These are phyloP conservation scores for Ageneiosus marmoratus DNA, from an alignment of 2,113 vertebrate genomes.

Conservation along the genomic window DNA sequence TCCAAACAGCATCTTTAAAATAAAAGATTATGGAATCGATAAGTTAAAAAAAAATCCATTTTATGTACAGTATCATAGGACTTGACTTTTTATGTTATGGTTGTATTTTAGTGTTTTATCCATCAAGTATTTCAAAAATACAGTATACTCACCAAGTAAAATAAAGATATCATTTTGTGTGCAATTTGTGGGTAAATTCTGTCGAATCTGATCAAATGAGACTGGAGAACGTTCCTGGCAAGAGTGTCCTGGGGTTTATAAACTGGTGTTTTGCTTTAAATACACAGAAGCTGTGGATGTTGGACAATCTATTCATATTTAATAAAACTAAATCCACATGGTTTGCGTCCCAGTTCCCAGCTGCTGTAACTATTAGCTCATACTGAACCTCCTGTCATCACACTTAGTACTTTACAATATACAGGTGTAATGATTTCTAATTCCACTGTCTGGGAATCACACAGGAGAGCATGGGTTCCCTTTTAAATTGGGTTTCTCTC, in stretches of 20 bases:
- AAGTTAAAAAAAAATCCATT: neutral
- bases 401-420: neutral
- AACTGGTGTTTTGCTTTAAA: neutral
- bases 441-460: neutral
- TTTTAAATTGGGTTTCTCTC: neutral
- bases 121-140: neutral
- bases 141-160: conserved; percentile 31
- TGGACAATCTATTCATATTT: neutral
- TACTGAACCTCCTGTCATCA: neutral
- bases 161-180: conserved; percentile 27
- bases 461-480: neutral
- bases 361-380: neutral
- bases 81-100: conserved; percentile 3
- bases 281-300: neutral
- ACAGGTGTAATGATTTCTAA: neutral
- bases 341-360: neutral
- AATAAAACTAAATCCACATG: neutral
- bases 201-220: neutral
- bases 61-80: conserved; percentile 21
- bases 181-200: conserved; percentile 14
- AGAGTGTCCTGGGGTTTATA: neutral
- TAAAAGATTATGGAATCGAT: neutral
- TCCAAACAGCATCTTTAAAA: neutral
- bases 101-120: conserved; percentile 23
- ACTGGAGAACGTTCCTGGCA: neutral